These are phyloP conservation scores for Rhinichthys osculus DNA, from an alignment of 2,797 vertebrate genomes.

Conservation along the genomic window DNA sequence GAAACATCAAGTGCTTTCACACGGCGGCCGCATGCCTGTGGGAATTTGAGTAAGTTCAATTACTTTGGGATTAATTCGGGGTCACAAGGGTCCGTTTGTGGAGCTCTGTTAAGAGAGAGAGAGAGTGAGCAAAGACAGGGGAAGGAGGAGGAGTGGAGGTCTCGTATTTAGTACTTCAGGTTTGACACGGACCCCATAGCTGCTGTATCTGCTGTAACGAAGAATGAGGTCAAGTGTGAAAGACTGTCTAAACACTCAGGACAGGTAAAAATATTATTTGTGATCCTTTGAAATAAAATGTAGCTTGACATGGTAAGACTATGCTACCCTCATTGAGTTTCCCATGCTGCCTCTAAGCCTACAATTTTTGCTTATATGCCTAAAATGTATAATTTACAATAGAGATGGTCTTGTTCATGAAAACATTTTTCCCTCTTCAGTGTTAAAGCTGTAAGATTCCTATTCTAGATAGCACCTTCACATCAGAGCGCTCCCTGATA, in stretches of 20 bases:
- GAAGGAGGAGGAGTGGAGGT: slow-evolving; percentile 32
- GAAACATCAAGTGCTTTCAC: slow-evolving; percentile 61
- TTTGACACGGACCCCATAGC: not conserved
- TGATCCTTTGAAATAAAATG: not conserved
- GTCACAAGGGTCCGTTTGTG: slow-evolving; percentile 60
- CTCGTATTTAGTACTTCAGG: slow-evolving; percentile 40
- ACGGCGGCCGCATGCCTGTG: slow-evolving; percentile 54
- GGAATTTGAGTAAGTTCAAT: slow-evolving; percentile 66
- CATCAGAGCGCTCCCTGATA: slow-evolving; percentile 77
- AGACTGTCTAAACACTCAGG: not conserved
- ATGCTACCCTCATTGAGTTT: slow-evolving; percentile 13
- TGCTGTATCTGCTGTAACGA: not conserved
- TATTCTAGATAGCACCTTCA: slow-evolving; percentile 77
- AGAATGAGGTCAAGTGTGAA: not conserved
- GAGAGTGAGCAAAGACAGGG: not conserved
- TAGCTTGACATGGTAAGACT: not conserved
- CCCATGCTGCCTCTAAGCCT: not conserved
- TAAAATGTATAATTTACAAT: slow-evolving; percentile 82
- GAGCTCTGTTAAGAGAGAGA: slow-evolving; percentile 47
- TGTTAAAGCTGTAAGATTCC: slow-evolving; percentile 81
- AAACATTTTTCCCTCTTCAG: slow-evolving; percentile 69
- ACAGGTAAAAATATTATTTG: not conserved
- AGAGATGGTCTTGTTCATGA: slow-evolving; percentile 62
- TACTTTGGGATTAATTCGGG: slow-evolving; percentile 69
- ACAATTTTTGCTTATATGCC: slow-evolving; percentile 82